phyloP scores from a whole-genome alignment of 2,888 invertebrate species.

The Drosophila atripex region DNA sequence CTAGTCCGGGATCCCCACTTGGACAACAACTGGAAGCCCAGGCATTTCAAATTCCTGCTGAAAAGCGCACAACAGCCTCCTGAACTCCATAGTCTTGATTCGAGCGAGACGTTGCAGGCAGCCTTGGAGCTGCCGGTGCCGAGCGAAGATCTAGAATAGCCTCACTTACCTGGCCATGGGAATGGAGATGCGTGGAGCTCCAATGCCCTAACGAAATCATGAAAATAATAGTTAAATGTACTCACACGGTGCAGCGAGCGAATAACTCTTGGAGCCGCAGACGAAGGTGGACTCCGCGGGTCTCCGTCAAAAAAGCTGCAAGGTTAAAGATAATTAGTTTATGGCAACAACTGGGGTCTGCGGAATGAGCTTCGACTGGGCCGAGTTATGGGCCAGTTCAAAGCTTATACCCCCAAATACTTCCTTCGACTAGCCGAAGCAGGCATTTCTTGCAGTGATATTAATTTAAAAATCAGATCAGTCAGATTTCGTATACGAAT shows the following conservation, averaged over 20 bases:
- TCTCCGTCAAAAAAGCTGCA: constrained; percentile 49
- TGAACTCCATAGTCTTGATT: constrained; percentile 59
- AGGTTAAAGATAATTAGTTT: constrained; percentile 65
- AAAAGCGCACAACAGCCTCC: constrained; percentile 77
- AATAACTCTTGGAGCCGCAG: constrained; percentile 7
- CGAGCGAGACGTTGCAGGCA: constrained; percentile 70
- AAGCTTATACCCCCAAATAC: constrained; percentile 6
- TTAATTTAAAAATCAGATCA: background rate
- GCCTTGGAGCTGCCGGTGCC: constrained; percentile 73
- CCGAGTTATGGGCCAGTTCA: background rate
- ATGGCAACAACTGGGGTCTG: constrained; percentile 27
- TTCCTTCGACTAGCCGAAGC: constrained; percentile 30
- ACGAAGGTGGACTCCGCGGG: background rate
- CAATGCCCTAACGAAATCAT: background rate
- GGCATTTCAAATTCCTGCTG: constrained; percentile 85
- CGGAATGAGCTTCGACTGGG: constrained; percentile 3
- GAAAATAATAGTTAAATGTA: background rate
- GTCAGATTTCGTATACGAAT: background rate
- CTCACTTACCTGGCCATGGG: background rate
- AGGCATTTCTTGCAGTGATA: constrained; percentile 5
- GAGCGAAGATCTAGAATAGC: constrained; percentile 60
- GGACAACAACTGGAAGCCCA: constrained; percentile 89
- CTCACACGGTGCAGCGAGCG: constrained; percentile 6
- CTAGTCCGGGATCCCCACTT: constrained; percentile 86
- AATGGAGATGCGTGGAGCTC: background rate